phyloP scores from a whole-genome alignment of 37 sponge, comb jelly and placozoan species.

The Ianthella basta region DNA sequence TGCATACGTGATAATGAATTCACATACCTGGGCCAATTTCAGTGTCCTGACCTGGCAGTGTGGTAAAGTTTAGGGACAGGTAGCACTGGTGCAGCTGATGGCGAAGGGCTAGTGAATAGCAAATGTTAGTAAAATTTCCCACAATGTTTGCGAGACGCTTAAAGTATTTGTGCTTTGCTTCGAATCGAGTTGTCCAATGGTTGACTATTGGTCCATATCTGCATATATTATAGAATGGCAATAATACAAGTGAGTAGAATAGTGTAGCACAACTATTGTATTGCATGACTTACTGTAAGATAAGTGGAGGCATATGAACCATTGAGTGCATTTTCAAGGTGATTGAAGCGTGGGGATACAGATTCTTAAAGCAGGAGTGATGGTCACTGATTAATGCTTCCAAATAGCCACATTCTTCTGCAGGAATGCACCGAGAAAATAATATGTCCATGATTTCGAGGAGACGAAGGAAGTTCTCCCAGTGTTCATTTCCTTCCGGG shows the following conservation, averaged over 20 bases:
- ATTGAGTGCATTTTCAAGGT: conserved; percentile 19
- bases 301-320: background rate
- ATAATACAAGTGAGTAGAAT: background rate
- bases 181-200: conserved; percentile 9
- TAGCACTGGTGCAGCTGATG: conserved; percentile 21
- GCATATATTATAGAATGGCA: background rate
- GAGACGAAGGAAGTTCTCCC: too few species aligned
- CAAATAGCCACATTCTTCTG: background rate
- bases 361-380: background rate
- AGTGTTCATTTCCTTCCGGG: too few species aligned
- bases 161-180: conserved; percentile 23
- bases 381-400: conserved; percentile 13
- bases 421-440: background rate
- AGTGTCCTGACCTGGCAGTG: background rate
- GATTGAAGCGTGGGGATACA: background rate
- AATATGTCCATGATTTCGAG: too few species aligned
- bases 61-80: background rate
- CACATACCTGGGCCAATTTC: conserved; percentile 42
- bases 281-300: background rate
- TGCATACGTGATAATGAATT: background rate
- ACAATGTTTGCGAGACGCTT: conserved; percentile 8
- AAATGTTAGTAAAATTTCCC: conserved; percentile 16
- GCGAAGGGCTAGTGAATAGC: background rate
- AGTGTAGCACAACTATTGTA: background rate
- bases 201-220: conserved; percentile 32